Base-by-base conservation (phyloP, 2,888 invertebrate genomes). In the Tryphoninae sp. region DNA sequence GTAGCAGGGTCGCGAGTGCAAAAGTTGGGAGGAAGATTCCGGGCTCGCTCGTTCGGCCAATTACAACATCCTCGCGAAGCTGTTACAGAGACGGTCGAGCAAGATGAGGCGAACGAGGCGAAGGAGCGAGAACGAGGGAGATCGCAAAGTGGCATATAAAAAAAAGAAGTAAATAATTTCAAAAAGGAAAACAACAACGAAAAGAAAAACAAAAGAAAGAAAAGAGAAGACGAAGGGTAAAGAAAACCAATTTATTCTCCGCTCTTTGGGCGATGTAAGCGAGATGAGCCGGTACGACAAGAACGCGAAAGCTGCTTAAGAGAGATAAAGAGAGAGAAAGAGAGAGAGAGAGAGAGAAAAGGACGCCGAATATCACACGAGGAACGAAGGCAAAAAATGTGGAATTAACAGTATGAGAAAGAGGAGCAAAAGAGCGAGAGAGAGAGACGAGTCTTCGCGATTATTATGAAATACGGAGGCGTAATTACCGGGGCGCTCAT, bases 391-490 rank as follows among this genome's bases (percentile, higher is more conserved):
- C 55, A 19, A 19, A 55, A 19, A 55, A 53, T 8, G n/a, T 16
- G 19, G 19, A 53, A 53, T 16, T 53, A 19, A 53, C 19, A 53
- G 62, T 23, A 23, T 16, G 62, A 8, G 67, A 40, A 51, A 22
- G 67, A 67, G 59, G 23, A 42, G 59, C 7, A 42, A 33, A n/a
- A 55, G 19, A 58, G 58, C 22, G 62, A 45, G 64, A 59, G 55
- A 73, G 62, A 73, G 55, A 67, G 22, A 16, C 9, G 69, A 69
- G 55, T 68, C 86, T 51, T 11, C 16, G 78, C 65, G 88, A 90
- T 90, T 89, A 90, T 91, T 86, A 88, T 88, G 87, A 90, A 90
- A 90, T 87, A 91, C 88, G 87, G 84, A 87, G 87, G 83, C 86
- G 87, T 89, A 90, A 91, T 91, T 90, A 88, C 88, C 87, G 84